Evolutionary conservation across 2,113 vertebrate species (phyloP).

Genomic region (Gymnobelideus leadbeateri): DNA sequence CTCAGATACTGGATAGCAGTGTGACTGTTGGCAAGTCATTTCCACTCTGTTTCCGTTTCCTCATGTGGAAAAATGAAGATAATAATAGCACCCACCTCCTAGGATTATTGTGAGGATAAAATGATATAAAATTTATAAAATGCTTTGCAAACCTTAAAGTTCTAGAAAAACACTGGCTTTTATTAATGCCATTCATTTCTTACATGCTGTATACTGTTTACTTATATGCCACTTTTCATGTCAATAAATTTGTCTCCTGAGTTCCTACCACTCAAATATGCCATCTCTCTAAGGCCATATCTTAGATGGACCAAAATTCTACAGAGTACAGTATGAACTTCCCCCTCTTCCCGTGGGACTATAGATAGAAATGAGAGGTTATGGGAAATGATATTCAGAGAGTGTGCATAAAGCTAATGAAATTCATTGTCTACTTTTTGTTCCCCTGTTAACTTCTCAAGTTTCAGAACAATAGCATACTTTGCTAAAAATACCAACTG

Average conservation of each 20-base stretch:
- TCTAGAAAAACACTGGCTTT: background rate
- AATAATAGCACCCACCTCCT: background rate
- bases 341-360: background rate
- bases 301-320: background rate
- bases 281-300: background rate
- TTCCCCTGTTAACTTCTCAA: constrained; percentile 42
- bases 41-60: background rate
- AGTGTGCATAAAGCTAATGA: background rate
- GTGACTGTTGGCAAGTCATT: background rate
- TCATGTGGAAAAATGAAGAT: background rate
- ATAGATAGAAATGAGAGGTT: constrained; percentile 12
- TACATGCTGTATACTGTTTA: background rate
- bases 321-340: background rate
- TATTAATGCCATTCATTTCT: background rate
- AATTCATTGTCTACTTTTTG: constrained; percentile 23
- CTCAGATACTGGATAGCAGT: background rate
- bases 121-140: background rate
- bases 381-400: constrained; percentile 6
- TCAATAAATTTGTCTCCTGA: background rate
- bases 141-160: background rate
- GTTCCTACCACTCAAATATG: background rate
- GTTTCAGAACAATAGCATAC: constrained; percentile 45
- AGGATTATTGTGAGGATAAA: background rate
- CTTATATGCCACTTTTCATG: background rate
- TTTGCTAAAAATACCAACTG: constrained; percentile 45